Conservation (phyloP, 2,797 vertebrate species). For the Scyliorhinus canicula region DNA sequence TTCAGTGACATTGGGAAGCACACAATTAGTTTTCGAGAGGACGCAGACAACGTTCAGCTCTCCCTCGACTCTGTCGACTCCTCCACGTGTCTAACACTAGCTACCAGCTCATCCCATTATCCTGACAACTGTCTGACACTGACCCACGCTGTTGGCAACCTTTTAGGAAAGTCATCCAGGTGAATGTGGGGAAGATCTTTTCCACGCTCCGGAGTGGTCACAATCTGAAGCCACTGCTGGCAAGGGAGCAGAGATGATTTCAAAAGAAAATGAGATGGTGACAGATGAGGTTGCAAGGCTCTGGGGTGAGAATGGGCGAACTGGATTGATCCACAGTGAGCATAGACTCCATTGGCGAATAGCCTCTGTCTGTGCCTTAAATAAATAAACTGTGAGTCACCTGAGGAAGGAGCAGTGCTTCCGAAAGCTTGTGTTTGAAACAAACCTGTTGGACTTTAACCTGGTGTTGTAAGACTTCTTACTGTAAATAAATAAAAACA, state of each 20-base stretch:
- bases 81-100: background rate
- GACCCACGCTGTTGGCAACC: background rate
- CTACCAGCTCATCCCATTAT: background rate
- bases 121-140: no score
- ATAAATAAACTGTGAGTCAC: no score
- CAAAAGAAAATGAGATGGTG: no score
- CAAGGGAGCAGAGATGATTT: background rate
- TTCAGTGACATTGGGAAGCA: background rate
- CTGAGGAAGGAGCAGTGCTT: no score
- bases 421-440: no score
- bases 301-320: no score
- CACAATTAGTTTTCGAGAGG: background rate
- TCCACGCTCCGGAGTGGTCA: background rate
- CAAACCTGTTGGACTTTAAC: no score
- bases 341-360: background rate
- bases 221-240: no score
- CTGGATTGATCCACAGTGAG: no score
- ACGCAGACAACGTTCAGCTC: background rate
- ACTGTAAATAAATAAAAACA: no score
- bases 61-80: background rate
- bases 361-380: no score
- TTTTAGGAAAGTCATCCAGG: background rate
- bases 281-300: background rate
- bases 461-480: no score
- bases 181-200: background rate